Conservation (phyloP, 2,888 invertebrate species). For the Heliothis peltigera region DNA sequence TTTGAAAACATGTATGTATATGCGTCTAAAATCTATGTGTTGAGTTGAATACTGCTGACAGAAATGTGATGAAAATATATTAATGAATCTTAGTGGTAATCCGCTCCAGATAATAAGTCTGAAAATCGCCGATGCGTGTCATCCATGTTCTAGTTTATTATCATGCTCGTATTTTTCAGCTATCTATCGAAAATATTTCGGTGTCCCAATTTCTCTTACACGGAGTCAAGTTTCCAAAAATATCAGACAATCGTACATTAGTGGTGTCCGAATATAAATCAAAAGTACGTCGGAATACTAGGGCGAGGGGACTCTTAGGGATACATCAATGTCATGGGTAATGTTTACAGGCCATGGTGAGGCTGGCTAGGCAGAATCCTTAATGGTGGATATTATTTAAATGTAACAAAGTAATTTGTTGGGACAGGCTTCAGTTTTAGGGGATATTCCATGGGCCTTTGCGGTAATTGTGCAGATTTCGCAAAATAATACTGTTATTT, state of each 20-base stretch:
- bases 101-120: no score
- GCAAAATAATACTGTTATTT: no score
- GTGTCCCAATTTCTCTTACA: background rate
- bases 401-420: slow-evolving; percentile 50
- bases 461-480: no score
- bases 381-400: slow-evolving; percentile 49
- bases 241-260: slow-evolving; percentile 35
- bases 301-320: slow-evolving; percentile 18
- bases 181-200: no score
- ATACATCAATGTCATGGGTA: slow-evolving; percentile 60
- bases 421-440: slow-evolving; percentile 26
- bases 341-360: slow-evolving; percentile 47
- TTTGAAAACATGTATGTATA: no score
- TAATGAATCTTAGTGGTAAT: no score
- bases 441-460: background rate
- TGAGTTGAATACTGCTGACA: no score
- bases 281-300: slow-evolving; percentile 28
- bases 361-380: slow-evolving; percentile 44
- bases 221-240: slow-evolving; percentile 8
- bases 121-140: no score
- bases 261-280: slow-evolving; percentile 40
- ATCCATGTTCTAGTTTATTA: no score
- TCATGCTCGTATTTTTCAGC: no score
- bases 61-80: no score
- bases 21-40: no score